Conservation (phyloP, 2,888 invertebrate genomes). For the Tenthredo mesomela region DNA sequence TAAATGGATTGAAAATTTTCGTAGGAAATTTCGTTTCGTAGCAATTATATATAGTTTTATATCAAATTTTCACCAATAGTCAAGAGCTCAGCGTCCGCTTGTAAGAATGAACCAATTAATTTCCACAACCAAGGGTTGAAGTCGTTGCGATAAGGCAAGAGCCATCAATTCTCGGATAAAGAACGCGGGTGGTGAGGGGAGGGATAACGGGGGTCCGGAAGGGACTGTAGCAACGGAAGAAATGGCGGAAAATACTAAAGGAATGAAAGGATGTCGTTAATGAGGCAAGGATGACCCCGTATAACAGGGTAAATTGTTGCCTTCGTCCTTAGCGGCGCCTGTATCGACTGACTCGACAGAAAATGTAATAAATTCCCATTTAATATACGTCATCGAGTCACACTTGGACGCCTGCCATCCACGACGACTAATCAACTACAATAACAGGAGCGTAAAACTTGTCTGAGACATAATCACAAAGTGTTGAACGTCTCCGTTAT, state of each 20-base stretch:
- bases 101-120: constrained; percentile 44
- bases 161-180: constrained; percentile 48
- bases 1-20: neutral
- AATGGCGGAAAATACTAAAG: constrained; percentile 33
- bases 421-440: neutral
- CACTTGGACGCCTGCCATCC: constrained; percentile 24
- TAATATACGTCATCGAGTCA: constrained; percentile 30
- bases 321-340: neutral
- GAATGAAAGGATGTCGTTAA: constrained; percentile 51
- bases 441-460: constrained; percentile 10
- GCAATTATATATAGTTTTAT: neutral
- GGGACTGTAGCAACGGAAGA: constrained; percentile 38
- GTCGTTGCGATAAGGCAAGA: constrained; percentile 34
- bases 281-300: constrained; percentile 45
- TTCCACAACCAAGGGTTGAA: constrained; percentile 15
- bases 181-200: constrained; percentile 20
- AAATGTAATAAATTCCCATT: constrained; percentile 34
- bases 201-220: constrained; percentile 37
- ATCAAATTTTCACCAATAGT: constrained; percentile 8
- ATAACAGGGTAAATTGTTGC: constrained; percentile 28
- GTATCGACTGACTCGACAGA: neutral
- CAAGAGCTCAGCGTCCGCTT: neutral
- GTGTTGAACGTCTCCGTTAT: constrained; percentile 16
- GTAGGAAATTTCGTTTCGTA: neutral
- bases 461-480: constrained; percentile 20